Base-by-base conservation (phyloP, 2,113 vertebrate genomes). In the human region DNA sequence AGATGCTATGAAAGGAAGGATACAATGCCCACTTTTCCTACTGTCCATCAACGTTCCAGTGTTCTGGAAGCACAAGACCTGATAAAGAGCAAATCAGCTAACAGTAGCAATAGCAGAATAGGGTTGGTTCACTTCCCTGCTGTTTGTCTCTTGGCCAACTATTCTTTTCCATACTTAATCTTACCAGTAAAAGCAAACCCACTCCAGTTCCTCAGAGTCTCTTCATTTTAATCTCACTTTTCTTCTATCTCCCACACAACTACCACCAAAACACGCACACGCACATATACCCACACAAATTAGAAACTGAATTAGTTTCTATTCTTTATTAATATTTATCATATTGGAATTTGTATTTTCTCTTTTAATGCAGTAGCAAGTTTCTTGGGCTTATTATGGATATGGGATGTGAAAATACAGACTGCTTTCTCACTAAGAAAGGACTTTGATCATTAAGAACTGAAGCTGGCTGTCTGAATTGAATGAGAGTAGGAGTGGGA, bases 371-470 rank as follows among this genome's bases (percentile, higher is more conserved):
- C 50, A 66, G 73, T 59, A 70, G 10, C 25, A 30, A 8, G 40
- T 93, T 93, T 96, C 50, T 97, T 86, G 16, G 76, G 45, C 20
- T 87, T 79, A 59, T 70, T 84, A 87, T 89, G 45, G 10, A 16
- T 52, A n/a, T 75, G 25, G 13, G 59, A 35, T 59, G 16, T 92
- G n/a, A 85, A 97, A 87, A 52, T 18, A 66, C 8, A 94, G 89
- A 94, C 98, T 97, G 64, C 64, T 97, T 98, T 23, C 87, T 97
- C 97, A 10, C 72, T 92, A 64, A 82, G 48, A 82, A 84, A 97
- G 40, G 82, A 82, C 57, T 95, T 97, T 97, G 70, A 79, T 75
- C 93, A 88, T 96, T 10, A 96, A 89, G 59, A 73, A 97, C 81
- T 92, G 59, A 98, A 98, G 97, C 95, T 76, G 96, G 48, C 23